Conservation (phyloP, 2,888 invertebrate species). For the Cyaniris semiargus region DNA sequence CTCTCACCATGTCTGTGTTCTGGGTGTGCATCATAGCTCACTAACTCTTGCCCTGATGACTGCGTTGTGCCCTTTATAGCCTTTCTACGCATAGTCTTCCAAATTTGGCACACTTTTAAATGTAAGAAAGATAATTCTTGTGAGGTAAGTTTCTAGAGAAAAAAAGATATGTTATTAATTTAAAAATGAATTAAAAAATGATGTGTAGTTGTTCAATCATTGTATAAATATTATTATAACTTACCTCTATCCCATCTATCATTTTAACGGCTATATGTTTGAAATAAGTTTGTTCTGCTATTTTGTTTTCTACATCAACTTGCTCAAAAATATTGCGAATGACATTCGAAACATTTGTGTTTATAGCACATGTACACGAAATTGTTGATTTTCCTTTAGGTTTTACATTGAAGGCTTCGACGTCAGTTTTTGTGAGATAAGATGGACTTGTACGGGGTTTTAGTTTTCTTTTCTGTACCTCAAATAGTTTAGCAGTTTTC, state of each 20-base stretch:
- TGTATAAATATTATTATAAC: not conserved
- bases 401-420: conserved; percentile 65
- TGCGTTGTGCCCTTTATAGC: conserved; percentile 68
- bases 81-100: conserved; percentile 65
- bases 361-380: conserved; percentile 69
- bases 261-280: conserved; percentile 72
- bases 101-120: conserved; percentile 75
- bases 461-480: conserved; percentile 49
- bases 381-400: conserved; percentile 57
- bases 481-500: conserved; percentile 58
- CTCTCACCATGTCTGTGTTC: not conserved
- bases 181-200: not conserved
- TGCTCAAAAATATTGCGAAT: conserved; percentile 72
- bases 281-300: conserved; percentile 64
- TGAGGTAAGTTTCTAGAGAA: conserved; percentile 64
- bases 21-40: conserved; percentile 43
- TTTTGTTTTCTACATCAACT: conserved; percentile 65
- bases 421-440: conserved; percentile 61
- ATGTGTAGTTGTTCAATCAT: no score
- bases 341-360: conserved; percentile 66
- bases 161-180: not conserved
- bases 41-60: conserved; percentile 69
- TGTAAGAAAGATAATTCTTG: conserved; percentile 80
- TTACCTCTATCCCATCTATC: conserved; percentile 60
- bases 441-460: conserved; percentile 50